Evolutionary conservation across 2,888 invertebrate species (phyloP).

Genomic region (Silvanus unidentatus): DNA sequence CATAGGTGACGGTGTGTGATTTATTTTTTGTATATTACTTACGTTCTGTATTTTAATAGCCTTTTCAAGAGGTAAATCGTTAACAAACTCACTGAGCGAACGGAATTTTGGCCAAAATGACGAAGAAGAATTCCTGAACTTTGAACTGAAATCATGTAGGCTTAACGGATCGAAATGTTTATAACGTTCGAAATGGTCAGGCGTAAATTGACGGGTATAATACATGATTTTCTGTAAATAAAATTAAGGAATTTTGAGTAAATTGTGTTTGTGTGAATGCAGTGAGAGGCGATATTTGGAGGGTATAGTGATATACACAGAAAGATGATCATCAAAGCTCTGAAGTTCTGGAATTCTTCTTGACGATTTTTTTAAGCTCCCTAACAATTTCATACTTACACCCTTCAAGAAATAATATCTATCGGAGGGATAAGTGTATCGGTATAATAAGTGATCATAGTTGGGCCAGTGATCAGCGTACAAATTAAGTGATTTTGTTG

Average conservation of each 20-base stretch:
- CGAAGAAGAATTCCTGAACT: conserved; percentile 23
- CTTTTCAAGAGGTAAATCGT: conserved; percentile 17
- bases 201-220: conserved; percentile 30
- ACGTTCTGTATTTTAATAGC: conserved; percentile 29
- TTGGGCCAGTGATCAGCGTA: conserved; percentile 26
- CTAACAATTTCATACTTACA: conserved; percentile 22
- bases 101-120: conserved; percentile 30
- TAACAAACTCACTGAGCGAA: conserved; percentile 20
- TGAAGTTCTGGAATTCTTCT: too few species aligned
- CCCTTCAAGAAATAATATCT: conserved; percentile 29
- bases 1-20: too few species aligned
- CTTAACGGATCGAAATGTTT: conserved; percentile 31
- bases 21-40: conserved; percentile 22
- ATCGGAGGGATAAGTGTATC: conserved; percentile 30
- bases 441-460: conserved; percentile 30
- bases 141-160: conserved; percentile 21
- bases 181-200: conserved; percentile 23
- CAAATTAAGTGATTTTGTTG: conserved; percentile 28
- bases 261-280: too few species aligned
- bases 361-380: too few species aligned
- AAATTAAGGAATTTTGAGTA: too few species aligned
- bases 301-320: too few species aligned
- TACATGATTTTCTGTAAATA: conserved; percentile 41
- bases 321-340: too few species aligned
- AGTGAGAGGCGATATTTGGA: too few species aligned